These are phyloP conservation scores for Chrysaora quinquecirrha DNA, from an alignment of 30 jellyfish, hydroid and myxozoan genomes.

Conservation along the genomic window DNA sequence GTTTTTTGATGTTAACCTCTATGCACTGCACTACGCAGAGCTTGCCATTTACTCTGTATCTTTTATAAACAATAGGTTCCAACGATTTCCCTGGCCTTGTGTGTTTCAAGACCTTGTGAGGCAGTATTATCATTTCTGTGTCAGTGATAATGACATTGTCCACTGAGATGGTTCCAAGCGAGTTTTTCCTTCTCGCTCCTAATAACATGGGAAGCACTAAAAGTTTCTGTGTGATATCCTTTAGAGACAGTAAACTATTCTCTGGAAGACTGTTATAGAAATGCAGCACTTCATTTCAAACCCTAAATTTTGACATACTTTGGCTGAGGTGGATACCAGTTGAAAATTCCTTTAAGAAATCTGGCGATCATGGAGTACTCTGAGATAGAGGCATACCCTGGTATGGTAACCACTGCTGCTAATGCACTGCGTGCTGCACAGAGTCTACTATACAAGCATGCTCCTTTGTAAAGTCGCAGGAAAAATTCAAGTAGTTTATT, in stretches of 20 bases:
- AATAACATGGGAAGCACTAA: not conserved
- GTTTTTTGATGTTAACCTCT: not conserved
- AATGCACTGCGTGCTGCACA: conserved; percentile 24
- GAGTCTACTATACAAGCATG: not conserved
- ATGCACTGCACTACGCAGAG: not conserved
- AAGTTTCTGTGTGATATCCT: not conserved
- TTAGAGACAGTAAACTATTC: not conserved
- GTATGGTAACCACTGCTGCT: not conserved
- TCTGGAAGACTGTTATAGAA: conserved; percentile 4
- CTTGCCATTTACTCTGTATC: not conserved
- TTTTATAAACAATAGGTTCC: not conserved
- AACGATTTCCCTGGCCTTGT: not conserved
- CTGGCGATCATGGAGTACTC: not conserved
- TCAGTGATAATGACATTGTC: not conserved
- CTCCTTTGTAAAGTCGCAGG: not conserved
- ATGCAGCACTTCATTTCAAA: not conserved
- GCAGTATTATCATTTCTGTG: not conserved
- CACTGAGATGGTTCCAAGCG: not conserved
- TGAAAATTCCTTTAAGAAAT: conserved; percentile 12
- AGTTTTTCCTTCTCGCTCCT: conserved; percentile 7
- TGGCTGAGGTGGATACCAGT: conserved; percentile 7
- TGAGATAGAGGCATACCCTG: not conserved
- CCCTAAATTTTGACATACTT: conserved; percentile 7
- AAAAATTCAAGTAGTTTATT: not conserved
- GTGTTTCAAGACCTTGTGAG: not conserved